These are phyloP conservation scores for Turnix velox DNA, from an alignment of 2,113 vertebrate species.

Conservation along the genomic window DNA sequence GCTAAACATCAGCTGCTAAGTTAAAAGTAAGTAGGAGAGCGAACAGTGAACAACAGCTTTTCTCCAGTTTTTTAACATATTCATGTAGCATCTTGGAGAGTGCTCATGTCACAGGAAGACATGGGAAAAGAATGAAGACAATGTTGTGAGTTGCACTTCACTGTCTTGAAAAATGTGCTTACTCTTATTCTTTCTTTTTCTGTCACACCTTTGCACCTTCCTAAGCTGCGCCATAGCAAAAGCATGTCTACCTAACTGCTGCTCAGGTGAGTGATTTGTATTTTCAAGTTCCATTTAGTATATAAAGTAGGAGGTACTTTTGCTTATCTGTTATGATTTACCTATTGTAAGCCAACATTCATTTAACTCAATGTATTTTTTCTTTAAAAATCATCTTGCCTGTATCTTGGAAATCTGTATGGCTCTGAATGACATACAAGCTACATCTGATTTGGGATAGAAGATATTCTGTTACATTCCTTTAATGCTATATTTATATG, in stretches of 20 bases:
- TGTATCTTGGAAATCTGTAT: neutral
- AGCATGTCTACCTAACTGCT: neutral
- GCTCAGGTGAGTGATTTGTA: neutral
- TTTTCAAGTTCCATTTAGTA: neutral
- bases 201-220: neutral
- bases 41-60: neutral
- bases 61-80: neutral
- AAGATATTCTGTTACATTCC: neutral
- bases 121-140: neutral
- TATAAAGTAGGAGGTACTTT: neutral
- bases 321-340: neutral
- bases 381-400: neutral
- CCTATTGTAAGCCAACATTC: neutral
- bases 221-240: neutral
- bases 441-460: neutral
- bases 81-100: neutral
- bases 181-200: neutral
- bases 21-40: neutral
- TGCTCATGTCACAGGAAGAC: accelerated
- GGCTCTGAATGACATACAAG: neutral
- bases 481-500: neutral
- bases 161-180: neutral
- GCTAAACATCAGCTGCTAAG: neutral
- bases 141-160: neutral
- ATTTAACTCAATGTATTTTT: neutral